Evolutionary conservation across 2,888 invertebrate genomes (phyloP), one percentile per base, ranked within the genome.

Genomic region (Nipponacmea schrenckii): DNA sequence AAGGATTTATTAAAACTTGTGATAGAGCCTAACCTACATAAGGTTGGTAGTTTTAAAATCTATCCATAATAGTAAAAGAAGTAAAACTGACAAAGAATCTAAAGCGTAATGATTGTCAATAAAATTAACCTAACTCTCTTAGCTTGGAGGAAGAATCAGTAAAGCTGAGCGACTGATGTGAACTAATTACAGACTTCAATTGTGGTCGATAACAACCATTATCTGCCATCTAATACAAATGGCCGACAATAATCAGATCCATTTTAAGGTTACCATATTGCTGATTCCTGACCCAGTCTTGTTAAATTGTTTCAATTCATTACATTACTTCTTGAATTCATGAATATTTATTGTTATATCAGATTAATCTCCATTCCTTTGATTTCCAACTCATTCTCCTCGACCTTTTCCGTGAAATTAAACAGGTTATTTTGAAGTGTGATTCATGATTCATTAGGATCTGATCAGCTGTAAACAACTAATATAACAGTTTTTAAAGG

Each of bases 171-270:
- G 68, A 27, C 68, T 56, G 48, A 56, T 68, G 56, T 62, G 39
- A 56, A 68, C 68, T 68, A 68, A 68, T 68, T 68, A 68, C 39
- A 27, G 24, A 62, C 56, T 39, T 56, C 56, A 50, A 68, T 56
- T 56, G 50, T 62, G 50, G 66, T 70, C 64, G 70, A 70, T 66
- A 62, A 44, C 46, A 68, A 65, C 70, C 73, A 74, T 71, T 73
- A 70, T 68, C 64, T 70, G 62, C 48, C 70, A 68, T 64, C 68
- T 46, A 24, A 68, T 74, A 65, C 73, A 74, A 71, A 74, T 74
- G 70, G 73, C 67, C 48, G 46, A 68, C 68, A 68, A 68, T 74
- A 74, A 74, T 74, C 64, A 65, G 73, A 74, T 74, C 70, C 70
- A 71, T 74, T 39, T 39, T 62, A 39, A 62, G 56, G 31, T 56